A percentile compares a stretch with the other conserved stretches of the same genome.
phyloP scores from a whole-genome alignment of 2,797 vertebrate species.

The Liasis olivaceus region DNA sequence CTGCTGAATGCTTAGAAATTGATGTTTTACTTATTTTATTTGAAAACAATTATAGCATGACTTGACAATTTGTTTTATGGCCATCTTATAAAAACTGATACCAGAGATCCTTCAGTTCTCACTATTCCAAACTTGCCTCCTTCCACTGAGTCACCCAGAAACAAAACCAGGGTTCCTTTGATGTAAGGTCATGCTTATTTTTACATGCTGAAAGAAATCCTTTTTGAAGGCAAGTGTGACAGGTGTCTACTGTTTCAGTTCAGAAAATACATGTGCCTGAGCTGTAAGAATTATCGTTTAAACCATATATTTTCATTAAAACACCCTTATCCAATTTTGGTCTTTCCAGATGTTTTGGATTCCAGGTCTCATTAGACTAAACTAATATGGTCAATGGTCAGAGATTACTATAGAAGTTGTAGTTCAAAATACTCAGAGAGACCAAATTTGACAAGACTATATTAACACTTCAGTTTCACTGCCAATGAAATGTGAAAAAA shows the following conservation, averaged over 20 bases:
- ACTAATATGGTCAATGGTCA: neutral
- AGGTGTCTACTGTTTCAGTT: neutral
- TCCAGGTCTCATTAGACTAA: neutral
- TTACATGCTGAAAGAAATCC: neutral
- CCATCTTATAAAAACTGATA: neutral
- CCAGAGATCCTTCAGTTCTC: neutral
- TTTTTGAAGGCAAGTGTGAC: neutral
- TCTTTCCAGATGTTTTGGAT: neutral
- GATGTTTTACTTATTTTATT: neutral
- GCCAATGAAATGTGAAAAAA: constrained; percentile 13
- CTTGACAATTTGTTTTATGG: neutral
- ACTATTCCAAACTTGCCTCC: neutral
- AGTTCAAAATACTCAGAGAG: neutral
- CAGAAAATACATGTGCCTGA: neutral
- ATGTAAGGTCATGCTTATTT: neutral
- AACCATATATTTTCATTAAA: constrained; percentile 35
- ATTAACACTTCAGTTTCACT: constrained; percentile 22
- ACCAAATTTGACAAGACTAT: neutral
- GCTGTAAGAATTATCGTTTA: neutral
- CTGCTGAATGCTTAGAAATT: neutral
- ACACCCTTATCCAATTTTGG: neutral
- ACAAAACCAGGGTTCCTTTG: neutral
- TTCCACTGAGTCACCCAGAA: neutral
- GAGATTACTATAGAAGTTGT: neutral
- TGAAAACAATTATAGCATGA: neutral